Evolutionary conservation across 1,140 invertebrate genomes (phyloP), one percentile per base, ranked within the genome.

Genomic region (Sweltsa coloradensis): DNA sequence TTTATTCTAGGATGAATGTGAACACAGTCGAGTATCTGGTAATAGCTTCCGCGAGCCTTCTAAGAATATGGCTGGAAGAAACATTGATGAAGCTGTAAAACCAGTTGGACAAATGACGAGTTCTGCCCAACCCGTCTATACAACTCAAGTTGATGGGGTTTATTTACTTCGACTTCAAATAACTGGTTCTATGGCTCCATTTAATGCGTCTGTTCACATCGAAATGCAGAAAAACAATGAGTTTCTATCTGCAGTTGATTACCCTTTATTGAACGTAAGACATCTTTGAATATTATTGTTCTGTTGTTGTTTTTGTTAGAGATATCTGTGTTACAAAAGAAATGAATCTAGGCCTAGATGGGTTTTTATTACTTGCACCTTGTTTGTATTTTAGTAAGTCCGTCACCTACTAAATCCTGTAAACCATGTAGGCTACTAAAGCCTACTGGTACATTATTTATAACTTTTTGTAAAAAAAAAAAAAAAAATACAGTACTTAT

Each of bases 211-310:
- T 50, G 60, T 72, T 22, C 57, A 69, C 23, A 53, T 72, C 31
- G 56, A 65, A 48, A 69, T 75, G 62, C 61, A 63, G 49, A 63
- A 66, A 18, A 48, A 58, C 19, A 51, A 68, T 59, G 72, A 72
- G 7, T 76, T 72, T 55, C 60, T 76, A 9, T 75, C 74, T 21
- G 73, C 73, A 29, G 61, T 65, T 16, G 74, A 76, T 50, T 73
- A 65, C 65, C 74, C 71, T 2, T 55, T 73, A 5, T 53, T 75
- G 16, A 59, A 65, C 14, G 69, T 73, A 60, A 66, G 60, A 57
- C 19, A 39, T 14, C 25, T 49, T 49, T 36, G 19, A 25, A 29
- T 19, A n/a, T 45, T 41, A 27, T 11, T 22, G 25, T 23, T 21
- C 16, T 44, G 7, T 18, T 19, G 36, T 5, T 18, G 19, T 21